A percentile compares a stretch with the other conserved stretches of the same genome.
Evolutionary conservation across 2,113 vertebrate genomes (phyloP).

Genomic region (Copsychus sechellarum): DNA sequence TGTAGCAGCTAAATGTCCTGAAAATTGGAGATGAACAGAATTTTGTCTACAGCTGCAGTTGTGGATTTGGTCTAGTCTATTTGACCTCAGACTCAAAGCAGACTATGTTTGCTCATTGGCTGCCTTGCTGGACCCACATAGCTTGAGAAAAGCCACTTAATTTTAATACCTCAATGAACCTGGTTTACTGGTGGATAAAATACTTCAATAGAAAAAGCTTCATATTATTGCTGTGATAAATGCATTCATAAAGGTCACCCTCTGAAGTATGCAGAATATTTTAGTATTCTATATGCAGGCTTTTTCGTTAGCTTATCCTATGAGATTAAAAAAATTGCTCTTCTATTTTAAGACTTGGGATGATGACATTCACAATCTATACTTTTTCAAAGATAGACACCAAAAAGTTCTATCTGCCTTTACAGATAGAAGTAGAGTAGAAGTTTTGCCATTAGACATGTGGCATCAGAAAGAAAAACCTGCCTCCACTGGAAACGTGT

Average conservation of each 20-base stretch:
- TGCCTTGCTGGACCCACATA: neutral
- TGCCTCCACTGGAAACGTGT: neutral
- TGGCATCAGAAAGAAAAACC: neutral
- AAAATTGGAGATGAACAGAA: neutral
- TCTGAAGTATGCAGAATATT: neutral
- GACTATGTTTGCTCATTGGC: neutral
- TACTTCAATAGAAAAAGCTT: neutral
- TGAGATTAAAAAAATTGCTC: neutral
- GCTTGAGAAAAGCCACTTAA: neutral
- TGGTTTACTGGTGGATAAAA: neutral
- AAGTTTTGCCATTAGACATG: neutral
- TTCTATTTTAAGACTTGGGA: neutral
- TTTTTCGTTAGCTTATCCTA: neutral
- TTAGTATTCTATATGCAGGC: neutral
- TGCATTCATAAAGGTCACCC: neutral
- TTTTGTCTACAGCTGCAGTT: neutral
- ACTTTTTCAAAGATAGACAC: neutral
- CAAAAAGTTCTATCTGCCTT: neutral
- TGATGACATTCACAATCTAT: neutral
- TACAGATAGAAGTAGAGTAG: neutral
- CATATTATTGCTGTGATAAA: neutral
- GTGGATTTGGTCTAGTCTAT: neutral
- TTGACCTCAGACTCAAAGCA: neutral
- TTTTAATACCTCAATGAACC: neutral
- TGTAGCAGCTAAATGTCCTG: neutral